Percentiles rank a stretch among this genome's conserved stretches.
phyloP scores from a whole-genome alignment of 92 coral and sea anemone genomes.

The Plumapathes pennacea region DNA sequence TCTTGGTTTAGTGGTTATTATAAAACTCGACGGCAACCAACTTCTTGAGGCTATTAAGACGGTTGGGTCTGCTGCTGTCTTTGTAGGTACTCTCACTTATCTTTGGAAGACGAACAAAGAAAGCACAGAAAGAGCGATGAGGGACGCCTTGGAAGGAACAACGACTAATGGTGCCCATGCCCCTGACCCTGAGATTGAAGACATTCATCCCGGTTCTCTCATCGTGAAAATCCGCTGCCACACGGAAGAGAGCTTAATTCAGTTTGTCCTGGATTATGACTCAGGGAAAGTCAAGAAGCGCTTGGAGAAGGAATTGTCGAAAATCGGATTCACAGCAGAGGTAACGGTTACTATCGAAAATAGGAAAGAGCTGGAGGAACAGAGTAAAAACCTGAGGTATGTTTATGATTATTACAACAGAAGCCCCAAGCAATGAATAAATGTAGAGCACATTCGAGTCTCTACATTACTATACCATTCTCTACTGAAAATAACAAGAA shows the following conservation, averaged over 20 bases:
- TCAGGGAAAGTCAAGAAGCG: slow-evolving; percentile 1
- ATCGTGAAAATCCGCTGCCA: slow-evolving; percentile 1
- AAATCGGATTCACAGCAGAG: slow-evolving; percentile 2
- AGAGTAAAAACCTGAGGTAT: no score
- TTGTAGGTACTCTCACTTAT: no score
- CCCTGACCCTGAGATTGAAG: not conserved
- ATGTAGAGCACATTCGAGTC: no score
- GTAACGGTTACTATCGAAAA: slow-evolving; percentile 2
- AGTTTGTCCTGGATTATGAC: not conserved
- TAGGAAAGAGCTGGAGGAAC: slow-evolving; percentile 3
- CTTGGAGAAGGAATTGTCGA: slow-evolving; percentile 2
- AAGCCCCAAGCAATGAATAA: no score
- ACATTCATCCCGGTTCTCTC: not conserved
- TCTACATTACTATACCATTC: no score
- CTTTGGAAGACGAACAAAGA: slow-evolving; percentile 6
- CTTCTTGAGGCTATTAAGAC: no score
- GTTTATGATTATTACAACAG: no score
- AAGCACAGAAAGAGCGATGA: slow-evolving; percentile 5
- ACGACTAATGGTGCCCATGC: not conserved
- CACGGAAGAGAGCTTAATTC: slow-evolving; percentile 9
- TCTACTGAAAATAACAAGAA: no score
- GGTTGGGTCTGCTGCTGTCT: no score
- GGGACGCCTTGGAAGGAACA: slow-evolving; percentile 1
- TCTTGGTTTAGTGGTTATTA: no score
- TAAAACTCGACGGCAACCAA: no score